Evolutionary conservation across 1,140 invertebrate genomes (phyloP), one percentile per base, ranked within the genome.

Genomic region (Drosophila kepulauana): DNA sequence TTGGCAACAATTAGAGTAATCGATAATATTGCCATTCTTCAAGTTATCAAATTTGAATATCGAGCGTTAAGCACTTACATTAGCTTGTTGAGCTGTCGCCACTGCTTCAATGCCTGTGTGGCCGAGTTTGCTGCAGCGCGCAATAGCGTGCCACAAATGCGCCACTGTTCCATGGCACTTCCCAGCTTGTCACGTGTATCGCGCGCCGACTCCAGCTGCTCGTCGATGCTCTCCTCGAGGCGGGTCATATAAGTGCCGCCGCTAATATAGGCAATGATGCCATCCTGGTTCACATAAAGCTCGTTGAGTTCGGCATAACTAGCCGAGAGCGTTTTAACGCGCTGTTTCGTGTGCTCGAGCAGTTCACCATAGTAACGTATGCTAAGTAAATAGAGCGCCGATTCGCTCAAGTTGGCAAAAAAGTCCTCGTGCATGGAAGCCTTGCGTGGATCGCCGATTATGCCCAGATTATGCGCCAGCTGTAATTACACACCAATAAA

Each of bases 381-480:
- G 59, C 78, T 78, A 20, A 89, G 81, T 43, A 89, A 58, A 68
- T 92, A 86, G 49, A 92, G 59, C 1, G 91, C 81, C 11, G 89
- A 86, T 75, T 90, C 84, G 57, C 91, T 92, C 45, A 92, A 59
- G 30, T 82, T 91, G 59, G 91, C 92, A 78, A 92, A 92, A 66
- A 92, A 92, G 63, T 92, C 92, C 86, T 92, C 92, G 79, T 92
- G 86, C 62, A 77, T 91, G 81, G 91, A 89, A 86, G 92, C 91
- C 79, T 92, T 92, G 41, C 80, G 79, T 72, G 75, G 64, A 79
- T 92, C 91, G n/a, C 72, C 75, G 69, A 92, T 79, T 2, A 92
- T 79, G 57, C 85, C 89, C 59, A 92, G 48, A 52, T 88, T 91
- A 63, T 89, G 73, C 11, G 91, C 91, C 13, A 92, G 67, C 92